Evolutionary conservation across 2,888 invertebrate species (phyloP), one percentile per base, ranked within the genome.

Genomic region (Cheilosia vernalis): DNA sequence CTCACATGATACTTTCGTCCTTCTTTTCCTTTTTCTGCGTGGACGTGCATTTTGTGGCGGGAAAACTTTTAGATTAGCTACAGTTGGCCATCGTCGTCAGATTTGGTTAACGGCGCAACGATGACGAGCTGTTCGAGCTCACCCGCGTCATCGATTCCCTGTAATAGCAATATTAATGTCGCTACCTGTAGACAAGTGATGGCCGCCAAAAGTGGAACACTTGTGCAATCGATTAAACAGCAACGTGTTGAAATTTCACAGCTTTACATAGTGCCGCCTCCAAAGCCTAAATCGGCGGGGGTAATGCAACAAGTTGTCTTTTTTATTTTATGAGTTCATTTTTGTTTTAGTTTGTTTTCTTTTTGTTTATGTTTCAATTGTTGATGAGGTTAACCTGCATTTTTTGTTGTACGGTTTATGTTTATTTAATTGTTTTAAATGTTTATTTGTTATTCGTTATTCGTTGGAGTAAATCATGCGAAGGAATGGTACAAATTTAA

Each of bases 81-180:
- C 93, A 93, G 93, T 92, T 93, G 93, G 93, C 93, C 93, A 90
- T 87, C 90, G 87, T 87, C 90, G 87, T 82, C 86, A 66, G 49
- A 21, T 24, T 21, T 44, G 42, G 24, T 51, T 33, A 53, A 42
- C 53, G 69, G 66, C 17, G 77, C 53, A 60, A 60, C 70, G 70
- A 77, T 77, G 70, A 85, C 77, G 63, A 77, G 77, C 69, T 76
- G 70, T 61, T 60, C 83, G 51, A 78, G 61, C 37, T 64, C 76
- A 82, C 61, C 74, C 56, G 74, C 82, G 49, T 53, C 84, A 51
- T 53, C 74, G 69, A 58, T 84, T 77, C 66, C 78, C 47, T 74
- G 66, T 60, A 72, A 49, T 80, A 72, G 72, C 72, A 76, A 70
- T 27, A 51, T 6, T 24, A 51, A 15, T 74, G 60, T 63, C 40